Base-by-base conservation (phyloP, 2,888 invertebrate genomes). In the Pheosia tremula region DNA sequence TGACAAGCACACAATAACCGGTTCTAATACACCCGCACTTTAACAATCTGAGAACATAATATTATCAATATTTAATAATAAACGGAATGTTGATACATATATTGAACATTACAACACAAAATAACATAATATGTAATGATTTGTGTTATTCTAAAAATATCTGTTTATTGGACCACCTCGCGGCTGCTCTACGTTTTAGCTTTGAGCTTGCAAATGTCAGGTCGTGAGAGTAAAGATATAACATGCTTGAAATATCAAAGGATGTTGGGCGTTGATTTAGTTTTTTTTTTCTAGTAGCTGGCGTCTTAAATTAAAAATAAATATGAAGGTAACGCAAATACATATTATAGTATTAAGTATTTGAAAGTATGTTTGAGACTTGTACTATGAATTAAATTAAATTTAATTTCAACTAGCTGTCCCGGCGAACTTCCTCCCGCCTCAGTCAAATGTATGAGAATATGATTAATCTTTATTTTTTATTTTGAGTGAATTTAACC, bases 121-220 rank as follows among this genome's bases (percentile, higher is more conserved):
- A 13, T 9, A 37, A 57, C 3, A 57, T 58, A 39, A 8, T 57
- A 56, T 52, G 3, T 52, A 59, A 53, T 65, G 9, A 57, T 58
- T 62, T 41, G 10, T 36, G 38, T 41, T 57, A 57, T 47, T 56
- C 24, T 60, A 58, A 55, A 69, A 62, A 66, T 56, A 57, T 54
- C 8, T 3, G 43, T 53, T 36, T 52, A 60, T 61, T 60, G 9
- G 38, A 59, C 38, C 45, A 56, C 52, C 50, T 47, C 38, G 50
- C 59, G 41, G 24, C 37, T 52, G 7, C 11, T 54, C 39, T 37
- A 50, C 56, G 60, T 60, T 64, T 62, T 36, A 56, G 10, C 38
- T 52, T 54, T 56, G 43, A 36, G 49, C 50, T 50, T 50, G 5
- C 0, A 50, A 50, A 50, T 50, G 50, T 50, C 50, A 24, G 50